Conservation (phyloP, 2,888 invertebrate species). For the Amblyteles armatorius region DNA sequence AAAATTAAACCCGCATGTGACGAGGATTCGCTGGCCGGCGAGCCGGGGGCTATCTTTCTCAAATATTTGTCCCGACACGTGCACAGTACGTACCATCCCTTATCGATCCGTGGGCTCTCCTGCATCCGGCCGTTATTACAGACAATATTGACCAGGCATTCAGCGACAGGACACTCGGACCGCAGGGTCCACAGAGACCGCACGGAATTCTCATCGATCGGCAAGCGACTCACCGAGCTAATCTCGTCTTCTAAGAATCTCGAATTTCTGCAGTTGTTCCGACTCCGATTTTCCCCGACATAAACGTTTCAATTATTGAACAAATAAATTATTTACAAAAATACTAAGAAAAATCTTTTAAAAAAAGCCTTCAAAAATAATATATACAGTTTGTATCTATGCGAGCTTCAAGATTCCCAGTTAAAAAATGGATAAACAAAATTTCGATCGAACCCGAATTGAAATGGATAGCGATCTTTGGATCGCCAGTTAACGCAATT, state of each 20-base stretch:
- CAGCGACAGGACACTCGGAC: constrained; percentile 7
- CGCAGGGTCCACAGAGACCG: neutral
- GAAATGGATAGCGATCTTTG: neutral
- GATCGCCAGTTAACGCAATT: neutral
- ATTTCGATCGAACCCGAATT: neutral
- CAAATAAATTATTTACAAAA: too few relatives aligned
- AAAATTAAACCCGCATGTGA: constrained; percentile 36
- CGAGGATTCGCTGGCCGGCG: constrained; percentile 13
- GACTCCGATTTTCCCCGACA: neutral
- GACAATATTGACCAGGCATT: constrained; percentile 75
- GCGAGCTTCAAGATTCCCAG: neutral
- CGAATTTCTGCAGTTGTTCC: neutral
- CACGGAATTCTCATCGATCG: constrained; percentile 22
- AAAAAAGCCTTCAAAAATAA: too few relatives aligned
- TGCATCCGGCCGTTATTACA: constrained; percentile 74
- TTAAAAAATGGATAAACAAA: neutral
- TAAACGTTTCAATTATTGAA: too few relatives aligned
- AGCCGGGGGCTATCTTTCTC: constrained; percentile 60
- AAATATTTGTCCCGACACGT: constrained; percentile 67
- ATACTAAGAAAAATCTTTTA: too few relatives aligned
- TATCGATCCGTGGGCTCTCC: constrained; percentile 75
- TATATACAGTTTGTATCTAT: neutral
- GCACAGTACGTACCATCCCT: constrained; percentile 70
- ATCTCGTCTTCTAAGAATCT: neutral
- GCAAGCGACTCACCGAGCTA: neutral